Conservation (phyloP, 2,888 invertebrate genomes). For the Malacosoma neustria region DNA sequence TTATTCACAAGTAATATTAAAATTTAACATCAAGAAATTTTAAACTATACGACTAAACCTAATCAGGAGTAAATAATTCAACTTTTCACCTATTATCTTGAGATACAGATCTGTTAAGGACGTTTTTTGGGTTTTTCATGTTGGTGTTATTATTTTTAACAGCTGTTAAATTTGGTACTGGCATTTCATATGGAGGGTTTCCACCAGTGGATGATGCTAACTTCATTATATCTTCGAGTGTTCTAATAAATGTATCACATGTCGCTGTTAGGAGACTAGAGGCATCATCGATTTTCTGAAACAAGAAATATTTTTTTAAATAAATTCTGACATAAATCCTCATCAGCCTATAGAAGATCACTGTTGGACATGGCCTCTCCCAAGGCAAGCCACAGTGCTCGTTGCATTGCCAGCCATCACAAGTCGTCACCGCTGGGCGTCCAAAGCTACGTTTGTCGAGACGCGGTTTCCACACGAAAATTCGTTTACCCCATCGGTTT, state of each 20-base stretch:
- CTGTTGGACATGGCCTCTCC: too few relatives aligned
- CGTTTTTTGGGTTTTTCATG: conserved; percentile 39
- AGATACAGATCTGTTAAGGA: conserved; percentile 49
- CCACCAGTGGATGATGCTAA: conserved; percentile 49
- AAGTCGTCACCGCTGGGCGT: too few relatives aligned
- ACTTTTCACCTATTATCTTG: conserved; percentile 63
- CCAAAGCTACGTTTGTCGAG: too few relatives aligned
- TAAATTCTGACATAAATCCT: too few relatives aligned
- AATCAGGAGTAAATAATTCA: neutral
- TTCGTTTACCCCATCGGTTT: too few relatives aligned
- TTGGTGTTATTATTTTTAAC: conserved; percentile 32
- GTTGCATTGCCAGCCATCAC: too few relatives aligned
- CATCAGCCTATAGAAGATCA: too few relatives aligned
- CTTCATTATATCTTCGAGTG: conserved; percentile 87
- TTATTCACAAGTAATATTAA: too few relatives aligned
- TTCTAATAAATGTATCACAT: conserved; percentile 88
- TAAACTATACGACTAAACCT: too few relatives aligned
- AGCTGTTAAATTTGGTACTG: conserved; percentile 32
- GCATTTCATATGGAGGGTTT: conserved; percentile 46
- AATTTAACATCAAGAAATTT: too few relatives aligned
- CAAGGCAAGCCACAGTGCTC: too few relatives aligned
- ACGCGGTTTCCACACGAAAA: too few relatives aligned
- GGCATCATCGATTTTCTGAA: conserved; percentile 82
- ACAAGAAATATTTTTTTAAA: conserved; percentile 15
- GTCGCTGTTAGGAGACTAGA: conserved; percentile 83